Percentiles rank a stretch among this genome's conserved stretches.
Evolutionary conservation across 2,113 vertebrate genomes (phyloP).

Genomic region (Laterallus jamaicensis): DNA sequence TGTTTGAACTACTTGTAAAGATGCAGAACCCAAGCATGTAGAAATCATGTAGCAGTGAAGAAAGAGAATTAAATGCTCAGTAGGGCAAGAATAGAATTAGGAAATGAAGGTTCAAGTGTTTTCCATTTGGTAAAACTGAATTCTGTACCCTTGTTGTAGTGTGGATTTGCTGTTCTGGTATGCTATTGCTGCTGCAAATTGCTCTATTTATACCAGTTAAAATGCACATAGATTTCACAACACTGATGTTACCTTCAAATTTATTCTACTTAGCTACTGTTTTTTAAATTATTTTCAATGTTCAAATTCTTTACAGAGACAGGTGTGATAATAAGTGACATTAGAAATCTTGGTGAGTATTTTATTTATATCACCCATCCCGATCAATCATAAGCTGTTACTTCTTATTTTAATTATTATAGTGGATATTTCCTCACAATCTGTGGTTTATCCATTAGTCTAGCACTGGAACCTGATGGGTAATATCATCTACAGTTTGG

Average conservation of each 20-base stretch:
- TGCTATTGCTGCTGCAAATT: background rate
- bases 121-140: background rate
- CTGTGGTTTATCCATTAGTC: background rate
- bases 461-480: background rate
- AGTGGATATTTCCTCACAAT: background rate
- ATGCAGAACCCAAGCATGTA: background rate
- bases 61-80: background rate
- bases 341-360: background rate
- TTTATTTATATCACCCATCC: background rate
- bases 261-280: background rate
- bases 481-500: background rate
- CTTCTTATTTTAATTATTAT: background rate
- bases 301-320: background rate
- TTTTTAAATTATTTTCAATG: background rate
- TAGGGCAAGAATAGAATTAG: background rate
- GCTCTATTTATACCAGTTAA: background rate
- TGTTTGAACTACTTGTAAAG: background rate
- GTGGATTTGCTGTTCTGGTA: background rate
- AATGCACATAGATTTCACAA: background rate
- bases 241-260: background rate
- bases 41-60: background rate
- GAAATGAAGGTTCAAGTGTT: background rate
- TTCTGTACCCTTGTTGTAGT: background rate
- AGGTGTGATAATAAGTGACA: background rate
- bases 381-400: background rate